Base-by-base conservation (phyloP, 1,140 invertebrate genomes). In the Caenorhabditis inopinata region DNA sequence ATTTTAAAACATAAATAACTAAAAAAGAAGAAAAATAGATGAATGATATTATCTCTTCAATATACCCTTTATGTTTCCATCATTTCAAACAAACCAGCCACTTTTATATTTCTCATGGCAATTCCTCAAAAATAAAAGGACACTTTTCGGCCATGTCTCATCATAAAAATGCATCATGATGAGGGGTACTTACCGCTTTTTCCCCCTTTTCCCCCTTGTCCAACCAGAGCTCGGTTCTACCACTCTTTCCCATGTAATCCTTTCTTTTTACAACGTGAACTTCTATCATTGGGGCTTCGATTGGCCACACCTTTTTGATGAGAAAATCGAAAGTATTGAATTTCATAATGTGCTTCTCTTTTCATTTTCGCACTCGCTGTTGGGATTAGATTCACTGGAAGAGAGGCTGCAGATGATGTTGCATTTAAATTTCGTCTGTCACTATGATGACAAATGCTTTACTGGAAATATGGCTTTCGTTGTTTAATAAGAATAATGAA, bases 121-220 rank as follows among this genome's bases (percentile, higher is more conserved):
- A 38, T 42, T 18, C 32, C n/a, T 42, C 25, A 25, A 53, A 23
- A 25, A 23, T 25, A 5, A 14, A 42, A 42, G 14, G 21, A 25
- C 49, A 12, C 23, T 68, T 58, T 38, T 38, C 38, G 18, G 58
- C 0, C 58, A 68, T 68, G 58, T 68, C 58, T 68, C 58, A 68
- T 68, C 58, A 68, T 68, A 68, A 68, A 68, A 68, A 68, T 68
- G 21, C 58, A 38, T 68, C 58, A 68, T 38, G 58, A 68, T 68
- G 58, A 68, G 58, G 58, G 58, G 58, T 68, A 68, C 58, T 68
- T 68, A 68, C 58, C 58, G 58, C 58, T 68, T 68, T 68, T 68
- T 68, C 58, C 58, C 21, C n/a, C 32, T 58, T 29, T n/a, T 68
- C 25, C 12, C n/a, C 32, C 38, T 11, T 32, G n/a, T 68, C 16